phyloP scores from a whole-genome alignment of 2,797 vertebrate genomes.

The Mus minutoides region DNA sequence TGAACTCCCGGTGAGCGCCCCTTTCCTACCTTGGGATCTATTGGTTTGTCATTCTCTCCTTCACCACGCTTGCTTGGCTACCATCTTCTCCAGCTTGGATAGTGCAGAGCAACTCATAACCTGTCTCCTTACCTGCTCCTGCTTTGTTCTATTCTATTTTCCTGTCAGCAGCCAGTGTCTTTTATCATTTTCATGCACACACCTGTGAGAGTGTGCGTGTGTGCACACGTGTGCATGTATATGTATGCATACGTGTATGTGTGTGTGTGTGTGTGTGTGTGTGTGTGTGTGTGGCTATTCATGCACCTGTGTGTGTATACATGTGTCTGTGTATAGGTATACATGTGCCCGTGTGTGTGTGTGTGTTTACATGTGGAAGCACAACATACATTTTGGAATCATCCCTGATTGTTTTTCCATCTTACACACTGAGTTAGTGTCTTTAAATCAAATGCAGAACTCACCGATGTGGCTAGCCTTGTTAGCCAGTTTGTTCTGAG shows the following conservation, averaged over 20 bases:
- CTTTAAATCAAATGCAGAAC: not conserved
- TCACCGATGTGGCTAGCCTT: not conserved
- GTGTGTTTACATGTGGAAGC: not conserved
- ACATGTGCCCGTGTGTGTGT: not conserved
- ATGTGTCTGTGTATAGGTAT: accelerated
- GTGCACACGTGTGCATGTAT: not conserved
- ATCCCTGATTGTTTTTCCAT: not conserved
- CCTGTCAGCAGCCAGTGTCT: not conserved
- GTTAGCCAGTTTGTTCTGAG: not conserved
- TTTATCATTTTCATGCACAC: not conserved
- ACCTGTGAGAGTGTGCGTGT: not conserved
- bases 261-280: too few species aligned
- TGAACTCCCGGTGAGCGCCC: not conserved
- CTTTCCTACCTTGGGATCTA: not conserved
- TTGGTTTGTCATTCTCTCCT: not conserved
- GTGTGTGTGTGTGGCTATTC: too few species aligned
- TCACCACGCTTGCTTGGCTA: not conserved
- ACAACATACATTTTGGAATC: not conserved
- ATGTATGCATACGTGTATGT: too few species aligned
- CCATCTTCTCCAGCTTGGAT: not conserved
- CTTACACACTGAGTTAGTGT: not conserved
- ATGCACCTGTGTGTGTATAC: not conserved
- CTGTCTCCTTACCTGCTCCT: not conserved
- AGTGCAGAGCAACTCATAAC: not conserved
- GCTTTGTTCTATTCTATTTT: not conserved